Percentiles rank a stretch among this genome's conserved stretches.
Conservation (phyloP, 1,140 invertebrate species). For the Sinonovacula constricta region DNA sequence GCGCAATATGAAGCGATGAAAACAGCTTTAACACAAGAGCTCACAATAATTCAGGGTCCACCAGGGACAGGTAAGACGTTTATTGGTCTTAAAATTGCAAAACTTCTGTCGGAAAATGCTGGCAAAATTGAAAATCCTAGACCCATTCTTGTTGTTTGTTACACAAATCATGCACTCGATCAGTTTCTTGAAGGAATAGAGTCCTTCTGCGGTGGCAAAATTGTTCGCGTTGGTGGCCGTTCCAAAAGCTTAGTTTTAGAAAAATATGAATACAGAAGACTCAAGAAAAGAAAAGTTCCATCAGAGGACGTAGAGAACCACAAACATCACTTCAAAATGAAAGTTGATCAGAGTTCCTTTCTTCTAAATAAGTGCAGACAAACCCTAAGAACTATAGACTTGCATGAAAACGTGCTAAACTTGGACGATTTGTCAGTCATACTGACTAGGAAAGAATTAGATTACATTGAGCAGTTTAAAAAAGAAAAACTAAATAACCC, state of each 20-base stretch:
- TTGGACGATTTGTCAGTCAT: too few relatives aligned
- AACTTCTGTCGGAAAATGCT: constrained; percentile 73
- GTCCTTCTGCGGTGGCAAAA: constrained; percentile 63
- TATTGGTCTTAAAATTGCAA: constrained; percentile 76
- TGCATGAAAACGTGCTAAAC: too few relatives aligned
- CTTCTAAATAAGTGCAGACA: too few relatives aligned
- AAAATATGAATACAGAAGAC: too few relatives aligned
- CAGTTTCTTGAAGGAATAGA: constrained; percentile 88
- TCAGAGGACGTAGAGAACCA: too few relatives aligned
- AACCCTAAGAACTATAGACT: too few relatives aligned
- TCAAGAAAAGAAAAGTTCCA: too few relatives aligned
- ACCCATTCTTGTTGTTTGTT: constrained; percentile 89
- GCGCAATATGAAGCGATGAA: constrained; percentile 79
- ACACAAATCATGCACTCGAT: constrained; percentile 93
- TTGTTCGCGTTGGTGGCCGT: constrained; percentile 87
- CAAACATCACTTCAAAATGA: too few relatives aligned
- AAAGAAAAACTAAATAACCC: too few relatives aligned
- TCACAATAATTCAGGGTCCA: constrained; percentile 86
- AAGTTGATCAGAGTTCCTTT: too few relatives aligned
- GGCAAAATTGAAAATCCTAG: constrained; percentile 59
- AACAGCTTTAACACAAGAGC: constrained; percentile 78
- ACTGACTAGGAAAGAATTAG: too few relatives aligned
- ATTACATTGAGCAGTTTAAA: too few relatives aligned
- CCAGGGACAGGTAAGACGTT: constrained; percentile 77
- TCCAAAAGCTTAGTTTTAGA: constrained; percentile 79